Conservation (phyloP, 1,140 invertebrate species). For the Cryptotermes secundus region DNA sequence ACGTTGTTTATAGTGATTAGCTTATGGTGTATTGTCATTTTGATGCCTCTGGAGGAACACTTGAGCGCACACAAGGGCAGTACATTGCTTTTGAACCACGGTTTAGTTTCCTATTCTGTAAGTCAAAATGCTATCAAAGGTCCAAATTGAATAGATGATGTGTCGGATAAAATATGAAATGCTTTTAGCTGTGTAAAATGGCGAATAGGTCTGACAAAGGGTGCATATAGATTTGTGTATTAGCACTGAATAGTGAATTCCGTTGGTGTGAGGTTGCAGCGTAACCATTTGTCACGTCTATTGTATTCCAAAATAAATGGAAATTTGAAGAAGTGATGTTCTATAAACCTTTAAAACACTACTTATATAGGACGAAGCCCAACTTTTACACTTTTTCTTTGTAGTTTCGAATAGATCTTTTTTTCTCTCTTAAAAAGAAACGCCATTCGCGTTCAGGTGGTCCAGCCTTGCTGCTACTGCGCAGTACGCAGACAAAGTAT, state of each 20-base stretch:
- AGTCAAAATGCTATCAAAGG: not conserved
- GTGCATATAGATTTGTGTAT: not conserved
- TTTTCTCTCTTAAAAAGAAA: not conserved
- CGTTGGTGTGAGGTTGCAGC: not conserved
- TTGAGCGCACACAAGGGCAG: not conserved
- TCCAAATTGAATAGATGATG: conserved; percentile 2
- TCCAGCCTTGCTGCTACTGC: not conserved
- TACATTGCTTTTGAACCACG: not conserved
- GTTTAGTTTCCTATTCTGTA: not conserved
- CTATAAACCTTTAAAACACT: not conserved
- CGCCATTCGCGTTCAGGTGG: not conserved
- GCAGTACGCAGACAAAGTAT: not conserved
- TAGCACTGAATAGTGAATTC: not conserved
- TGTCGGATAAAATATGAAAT: not conserved
- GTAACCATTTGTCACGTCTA: not conserved
- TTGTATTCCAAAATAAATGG: conserved; percentile 1
- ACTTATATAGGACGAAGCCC: not conserved
- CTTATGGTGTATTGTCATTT: no score
- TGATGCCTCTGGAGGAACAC: not conserved
- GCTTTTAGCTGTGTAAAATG: conserved; percentile 1
- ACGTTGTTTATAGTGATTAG: no score
- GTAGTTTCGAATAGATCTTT: not conserved
- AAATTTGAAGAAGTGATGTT: not conserved
- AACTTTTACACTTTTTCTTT: not conserved
- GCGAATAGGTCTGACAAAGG: not conserved